Conservation (phyloP, 1,140 invertebrate species). For the Rhopalosiphum padi region DNA sequence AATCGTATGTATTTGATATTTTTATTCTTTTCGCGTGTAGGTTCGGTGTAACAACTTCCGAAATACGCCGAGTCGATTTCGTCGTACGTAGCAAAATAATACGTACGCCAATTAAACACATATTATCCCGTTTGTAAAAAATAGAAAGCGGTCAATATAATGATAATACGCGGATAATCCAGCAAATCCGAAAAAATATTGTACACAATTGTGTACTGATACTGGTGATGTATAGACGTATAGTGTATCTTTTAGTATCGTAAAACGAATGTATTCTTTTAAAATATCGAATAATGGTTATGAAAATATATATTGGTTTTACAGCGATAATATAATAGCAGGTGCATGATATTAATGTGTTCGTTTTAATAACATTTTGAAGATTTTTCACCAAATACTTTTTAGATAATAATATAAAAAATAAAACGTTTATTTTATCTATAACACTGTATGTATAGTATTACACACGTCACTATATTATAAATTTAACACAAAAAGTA, state of each 20-base stretch:
- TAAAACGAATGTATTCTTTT: neutral
- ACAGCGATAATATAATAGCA: too few species aligned
- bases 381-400: neutral
- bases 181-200: neutral
- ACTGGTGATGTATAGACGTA: too few species aligned
- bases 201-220: neutral
- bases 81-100: neutral
- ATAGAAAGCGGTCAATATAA: neutral
- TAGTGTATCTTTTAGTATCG: too few species aligned
- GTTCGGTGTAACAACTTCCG: neutral
- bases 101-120: neutral
- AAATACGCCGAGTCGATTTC: neutral
- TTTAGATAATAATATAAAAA: neutral
- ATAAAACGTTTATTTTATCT: neutral
- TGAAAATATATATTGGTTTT: neutral
- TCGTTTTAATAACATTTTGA: neutral
- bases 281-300: neutral
- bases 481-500: neutral
- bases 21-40: neutral
- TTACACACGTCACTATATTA: neutral
- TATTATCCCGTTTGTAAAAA: neutral
- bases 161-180: neutral
- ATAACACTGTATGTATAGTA: too few species aligned
- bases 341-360: neutral
- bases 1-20: neutral